A percentile compares a stretch with the other conserved stretches of the same genome.
These are phyloP conservation scores for Garrulus glandarius DNA, from an alignment of 2,797 vertebrate species.

Conservation along the genomic window DNA sequence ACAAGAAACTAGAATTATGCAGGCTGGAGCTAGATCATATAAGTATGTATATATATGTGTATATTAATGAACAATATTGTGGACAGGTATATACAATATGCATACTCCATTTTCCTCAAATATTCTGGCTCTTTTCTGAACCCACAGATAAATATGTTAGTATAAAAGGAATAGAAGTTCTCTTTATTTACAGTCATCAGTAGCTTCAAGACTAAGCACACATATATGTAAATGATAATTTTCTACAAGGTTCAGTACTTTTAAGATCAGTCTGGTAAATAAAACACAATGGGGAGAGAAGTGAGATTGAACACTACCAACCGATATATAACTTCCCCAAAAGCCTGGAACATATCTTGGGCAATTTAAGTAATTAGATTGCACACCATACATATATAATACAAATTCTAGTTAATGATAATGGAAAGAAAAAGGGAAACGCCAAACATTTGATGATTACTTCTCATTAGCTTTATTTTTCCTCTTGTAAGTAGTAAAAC, in stretches of 20 bases:
- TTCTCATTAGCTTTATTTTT: conserved; percentile 5
- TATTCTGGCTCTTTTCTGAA: background rate
- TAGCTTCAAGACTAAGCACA: background rate
- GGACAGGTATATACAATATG: background rate
- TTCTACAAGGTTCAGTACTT: background rate
- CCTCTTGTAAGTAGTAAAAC: background rate
- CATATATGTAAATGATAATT: background rate
- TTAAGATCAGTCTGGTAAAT: background rate
- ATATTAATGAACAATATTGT: background rate
- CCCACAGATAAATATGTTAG: background rate
- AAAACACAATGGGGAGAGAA: background rate
- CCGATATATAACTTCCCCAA: background rate
- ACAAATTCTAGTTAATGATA: conserved; percentile 6
- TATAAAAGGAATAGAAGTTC: background rate
- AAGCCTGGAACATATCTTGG: background rate
- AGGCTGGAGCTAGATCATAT: background rate
- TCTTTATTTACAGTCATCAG: background rate
- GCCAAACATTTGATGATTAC: background rate
- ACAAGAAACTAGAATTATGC: background rate
- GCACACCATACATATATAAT: background rate
- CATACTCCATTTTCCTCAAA: background rate
- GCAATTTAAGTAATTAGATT: conserved; percentile 16
- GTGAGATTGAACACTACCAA: background rate
- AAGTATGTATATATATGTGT: background rate
- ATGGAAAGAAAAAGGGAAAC: conserved; percentile 14